A percentile compares a stretch with the other conserved stretches of the same genome.
These are phyloP conservation scores for Gastrophryne carolinensis DNA, from an alignment of 2,797 vertebrate genomes.

Conservation along the genomic window DNA sequence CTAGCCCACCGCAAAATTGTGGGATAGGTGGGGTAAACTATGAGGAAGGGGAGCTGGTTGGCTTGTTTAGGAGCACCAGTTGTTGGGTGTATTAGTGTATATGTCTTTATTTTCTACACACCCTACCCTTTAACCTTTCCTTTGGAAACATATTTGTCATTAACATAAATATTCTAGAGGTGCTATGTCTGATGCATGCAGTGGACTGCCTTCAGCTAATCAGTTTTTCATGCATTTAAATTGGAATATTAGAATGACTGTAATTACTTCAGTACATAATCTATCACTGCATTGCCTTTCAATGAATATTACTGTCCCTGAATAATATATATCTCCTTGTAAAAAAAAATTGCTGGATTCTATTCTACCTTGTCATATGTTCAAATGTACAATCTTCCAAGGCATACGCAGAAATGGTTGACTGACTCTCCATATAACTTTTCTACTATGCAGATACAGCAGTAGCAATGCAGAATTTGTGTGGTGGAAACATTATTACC, in stretches of 20 bases:
- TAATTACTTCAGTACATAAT: constrained; percentile 77
- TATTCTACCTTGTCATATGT: constrained; percentile 8
- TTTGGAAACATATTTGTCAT: constrained; percentile 71
- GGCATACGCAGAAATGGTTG: neutral
- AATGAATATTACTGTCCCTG: constrained; percentile 59
- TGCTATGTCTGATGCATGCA: constrained; percentile 71
- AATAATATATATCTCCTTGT: constrained; percentile 48
- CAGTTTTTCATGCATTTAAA: constrained; percentile 95
- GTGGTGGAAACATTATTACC: neutral
- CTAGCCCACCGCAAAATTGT: no score
- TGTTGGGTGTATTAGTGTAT: neutral
- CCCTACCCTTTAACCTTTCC: constrained; percentile 73
- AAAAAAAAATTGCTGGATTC: constrained; percentile 39
- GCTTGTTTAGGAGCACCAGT: no score
- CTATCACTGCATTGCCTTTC: constrained; percentile 69
- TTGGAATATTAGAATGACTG: constrained; percentile 90
- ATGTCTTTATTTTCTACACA: constrained; percentile 60
- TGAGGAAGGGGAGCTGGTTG: no score
- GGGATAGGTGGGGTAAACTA: no score
- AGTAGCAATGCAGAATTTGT: neutral
- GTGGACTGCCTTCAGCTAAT: constrained; percentile 79
- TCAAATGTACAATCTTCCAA: neutral
- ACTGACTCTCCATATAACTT: neutral
- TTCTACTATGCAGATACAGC: neutral
- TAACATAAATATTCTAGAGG: constrained; percentile 79